Percentiles rank a stretch among this genome's conserved stretches.
Conservation (phyloP, 1,140 invertebrate genomes). For the Helicorthomorpha holstii region DNA sequence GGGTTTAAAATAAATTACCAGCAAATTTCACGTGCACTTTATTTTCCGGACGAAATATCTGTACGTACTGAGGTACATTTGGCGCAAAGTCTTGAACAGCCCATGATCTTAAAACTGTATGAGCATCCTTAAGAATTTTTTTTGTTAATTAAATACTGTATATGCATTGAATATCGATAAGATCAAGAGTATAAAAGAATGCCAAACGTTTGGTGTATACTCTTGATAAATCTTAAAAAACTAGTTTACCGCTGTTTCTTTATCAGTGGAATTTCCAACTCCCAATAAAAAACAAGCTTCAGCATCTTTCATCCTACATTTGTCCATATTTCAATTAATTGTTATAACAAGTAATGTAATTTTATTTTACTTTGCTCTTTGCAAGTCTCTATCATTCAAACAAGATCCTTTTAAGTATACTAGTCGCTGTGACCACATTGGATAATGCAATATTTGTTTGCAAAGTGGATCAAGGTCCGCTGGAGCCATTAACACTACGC, state of each 20-base stretch:
- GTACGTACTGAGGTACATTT: conserved; percentile 88
- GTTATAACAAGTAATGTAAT: neutral
- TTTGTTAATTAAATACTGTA: too few relatives aligned
- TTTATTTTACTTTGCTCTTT: conserved; percentile 43
- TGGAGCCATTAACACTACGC: conserved; percentile 85
- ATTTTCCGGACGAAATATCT: conserved; percentile 94
- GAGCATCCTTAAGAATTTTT: conserved; percentile 89
- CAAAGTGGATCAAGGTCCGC: conserved; percentile 95
- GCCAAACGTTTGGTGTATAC: neutral
- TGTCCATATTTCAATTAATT: neutral
- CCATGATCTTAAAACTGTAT: conserved; percentile 93
- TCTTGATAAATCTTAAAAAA: neutral
- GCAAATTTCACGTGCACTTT: conserved; percentile 97
- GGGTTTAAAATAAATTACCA: conserved; percentile 20
- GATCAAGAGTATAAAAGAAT: neutral
- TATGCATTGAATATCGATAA: too few relatives aligned
- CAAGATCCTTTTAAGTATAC: conserved; percentile 95
- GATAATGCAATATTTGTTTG: conserved; percentile 92
- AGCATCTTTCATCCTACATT: conserved; percentile 76
- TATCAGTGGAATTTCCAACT: conserved; percentile 84
- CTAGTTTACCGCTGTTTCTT: conserved; percentile 64
- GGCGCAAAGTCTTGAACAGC: conserved; percentile 96
- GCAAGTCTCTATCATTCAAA: conserved; percentile 82
- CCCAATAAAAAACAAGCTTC: conserved; percentile 91
- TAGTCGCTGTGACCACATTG: conserved; percentile 91